phyloP scores from a whole-genome alignment of 1,140 invertebrate species.

The Brachionus sp. region DNA sequence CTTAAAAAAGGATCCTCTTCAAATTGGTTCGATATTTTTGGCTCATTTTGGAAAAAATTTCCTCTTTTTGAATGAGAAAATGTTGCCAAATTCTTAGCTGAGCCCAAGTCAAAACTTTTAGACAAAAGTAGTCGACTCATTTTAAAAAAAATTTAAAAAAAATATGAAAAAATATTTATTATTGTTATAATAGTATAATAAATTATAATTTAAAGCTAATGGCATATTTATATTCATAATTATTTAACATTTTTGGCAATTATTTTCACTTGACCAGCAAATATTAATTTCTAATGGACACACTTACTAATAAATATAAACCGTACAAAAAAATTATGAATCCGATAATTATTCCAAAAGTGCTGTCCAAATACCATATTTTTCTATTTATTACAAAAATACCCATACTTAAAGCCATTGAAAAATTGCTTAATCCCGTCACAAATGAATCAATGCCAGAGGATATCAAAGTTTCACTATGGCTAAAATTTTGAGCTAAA shows the following conservation, averaged over 20 bases:
- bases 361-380: slow-evolving; percentile 35
- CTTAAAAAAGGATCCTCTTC: slow-evolving; percentile 53
- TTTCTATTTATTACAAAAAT: slow-evolving; percentile 27
- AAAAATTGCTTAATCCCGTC: slow-evolving; percentile 19
- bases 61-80: slow-evolving; percentile 53
- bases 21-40: slow-evolving; percentile 56
- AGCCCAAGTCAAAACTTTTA: neutral
- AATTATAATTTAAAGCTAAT: neutral
- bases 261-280: neutral
- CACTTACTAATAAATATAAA: neutral
- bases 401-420: slow-evolving; percentile 39
- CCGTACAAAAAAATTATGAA: neutral
- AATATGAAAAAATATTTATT: neutral
- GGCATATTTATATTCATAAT: neutral
- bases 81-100: neutral
- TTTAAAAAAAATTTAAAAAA: neutral
- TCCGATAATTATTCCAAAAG: slow-evolving; percentile 18
- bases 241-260: neutral
- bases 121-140: neutral
- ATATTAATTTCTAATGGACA: neutral
- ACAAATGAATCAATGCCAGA: slow-evolving; percentile 24
- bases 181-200: neutral
- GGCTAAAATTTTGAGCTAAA: neutral
- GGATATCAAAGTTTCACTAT: neutral
- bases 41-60: slow-evolving; percentile 55